Evolutionary conservation across 2,113 vertebrate genomes (phyloP).

Genomic region (Condylura cristata): DNA sequence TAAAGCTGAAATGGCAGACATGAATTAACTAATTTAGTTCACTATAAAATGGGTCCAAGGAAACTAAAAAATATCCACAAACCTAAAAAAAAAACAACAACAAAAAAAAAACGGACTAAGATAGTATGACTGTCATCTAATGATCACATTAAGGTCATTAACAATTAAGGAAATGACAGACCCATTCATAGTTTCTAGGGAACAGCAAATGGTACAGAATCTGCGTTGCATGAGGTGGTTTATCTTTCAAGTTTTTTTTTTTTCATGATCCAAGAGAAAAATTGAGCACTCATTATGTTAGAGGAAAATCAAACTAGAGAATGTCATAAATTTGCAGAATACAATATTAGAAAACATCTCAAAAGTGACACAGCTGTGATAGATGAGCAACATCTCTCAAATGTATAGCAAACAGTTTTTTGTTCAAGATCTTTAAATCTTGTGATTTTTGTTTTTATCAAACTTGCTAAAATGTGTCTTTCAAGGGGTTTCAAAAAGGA

Average conservation of each 20-base stretch:
- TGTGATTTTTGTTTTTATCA: constrained; percentile 59
- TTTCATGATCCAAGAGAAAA: constrained; percentile 82
- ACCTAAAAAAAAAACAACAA: constrained; percentile 53
- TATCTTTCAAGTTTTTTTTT: constrained; percentile 69
- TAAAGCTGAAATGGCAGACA: constrained; percentile 54
- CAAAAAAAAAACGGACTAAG: constrained; percentile 54
- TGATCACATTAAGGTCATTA: constrained; percentile 78
- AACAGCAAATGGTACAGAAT: constrained; percentile 78
- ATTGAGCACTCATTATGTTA: constrained; percentile 73
- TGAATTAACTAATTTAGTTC: constrained; percentile 67
- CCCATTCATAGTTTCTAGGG: constrained; percentile 73
- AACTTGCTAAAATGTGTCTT: neutral
- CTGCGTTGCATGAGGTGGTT: constrained; percentile 78
- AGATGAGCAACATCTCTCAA: constrained; percentile 79
- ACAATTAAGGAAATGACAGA: constrained; percentile 82
- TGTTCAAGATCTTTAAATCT: constrained; percentile 45
- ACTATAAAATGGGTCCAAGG: constrained; percentile 39
- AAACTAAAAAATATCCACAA: constrained; percentile 65
- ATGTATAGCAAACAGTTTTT: constrained; percentile 66
- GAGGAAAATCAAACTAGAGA: constrained; percentile 75
- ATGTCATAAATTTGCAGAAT: constrained; percentile 79
- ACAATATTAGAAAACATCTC: constrained; percentile 81
- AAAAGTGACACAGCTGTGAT: constrained; percentile 79
- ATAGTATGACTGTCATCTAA: constrained; percentile 72
- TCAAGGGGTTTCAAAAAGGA: neutral